Evolutionary conservation across 2,888 invertebrate species (phyloP).

Genomic region (Caenorhabditis angaria): DNA sequence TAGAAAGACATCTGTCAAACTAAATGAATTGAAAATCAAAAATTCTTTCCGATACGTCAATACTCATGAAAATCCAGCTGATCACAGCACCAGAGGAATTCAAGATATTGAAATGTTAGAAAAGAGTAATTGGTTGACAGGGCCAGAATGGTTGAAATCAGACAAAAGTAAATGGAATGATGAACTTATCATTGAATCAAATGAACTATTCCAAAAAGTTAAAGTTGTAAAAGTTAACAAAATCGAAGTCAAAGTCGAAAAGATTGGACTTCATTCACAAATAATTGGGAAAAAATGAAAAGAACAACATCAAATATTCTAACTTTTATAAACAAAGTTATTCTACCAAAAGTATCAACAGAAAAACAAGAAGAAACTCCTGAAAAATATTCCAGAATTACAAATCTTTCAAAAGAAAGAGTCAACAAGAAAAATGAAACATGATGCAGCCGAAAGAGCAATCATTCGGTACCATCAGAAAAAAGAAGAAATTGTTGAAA

Average conservation of each 20-base stretch:
- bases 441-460: background rate
- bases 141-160: constrained; percentile 7
- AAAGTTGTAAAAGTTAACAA: background rate
- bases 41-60: background rate
- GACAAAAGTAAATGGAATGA: background rate
- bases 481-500: background rate
- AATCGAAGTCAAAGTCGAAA: background rate
- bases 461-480: background rate
- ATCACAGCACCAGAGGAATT: constrained; percentile 14
- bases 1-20: background rate
- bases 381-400: background rate
- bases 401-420: no score
- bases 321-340: background rate
- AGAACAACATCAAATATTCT: background rate
- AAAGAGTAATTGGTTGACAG: constrained; percentile 14
- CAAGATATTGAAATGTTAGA: background rate
- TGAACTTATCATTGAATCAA: background rate
- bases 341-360: background rate
- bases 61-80: constrained; percentile 21
- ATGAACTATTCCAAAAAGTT: background rate
- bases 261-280: no score
- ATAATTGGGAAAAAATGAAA: background rate
- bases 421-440: background rate
- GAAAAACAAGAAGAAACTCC: background rate
- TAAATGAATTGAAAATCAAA: background rate